Base-by-base conservation (phyloP, 2,113 vertebrate species). In the Megaleporinus macrocephalus region DNA sequence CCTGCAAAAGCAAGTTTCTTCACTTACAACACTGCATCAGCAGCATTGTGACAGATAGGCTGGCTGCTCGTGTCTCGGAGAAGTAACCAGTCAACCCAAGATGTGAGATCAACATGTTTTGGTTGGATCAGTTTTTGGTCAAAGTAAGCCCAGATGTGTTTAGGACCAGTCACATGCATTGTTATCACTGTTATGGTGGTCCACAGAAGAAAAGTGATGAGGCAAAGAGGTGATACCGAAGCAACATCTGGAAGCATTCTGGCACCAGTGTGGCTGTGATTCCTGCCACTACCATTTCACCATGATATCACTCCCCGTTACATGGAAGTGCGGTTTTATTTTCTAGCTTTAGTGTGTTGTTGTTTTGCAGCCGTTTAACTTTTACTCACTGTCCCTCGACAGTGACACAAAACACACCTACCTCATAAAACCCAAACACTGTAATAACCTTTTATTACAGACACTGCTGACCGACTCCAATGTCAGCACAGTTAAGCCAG, bases 331-430 rank as follows among this genome's bases (percentile, higher is more conserved):
- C 20, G 6, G 26, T 13, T 78, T 22, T 74, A 66, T 68, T 75
- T 68, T 68, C 55, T 27, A 36, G 12, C 51, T 44, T 68, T 22
- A 20, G 57, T 62, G 12, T 80, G 69, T 80, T 63, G 55, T 80
- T 80, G 61, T 80, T 65, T 73, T 16, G 49, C 57, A 47, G 51
- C 30, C 68, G 36, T 81, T 76, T 69, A 70, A 70, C 18, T 24
- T 61, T 30, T 44, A 82, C 68, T 66, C 65, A 47, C 6, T 70
- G 63, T 62, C 79, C 63, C 70, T 79, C 63, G 73, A 75, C 49
- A 86, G 73, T 88, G 84, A 88, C 88, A 89, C 73, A 73, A 80
- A 83, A 86, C 83, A 76, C 33, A 36, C 44, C 78, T 77, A 88
- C 59, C 83, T 69, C 55, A 81, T 85, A 82, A 79, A 87, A 79